Evolutionary conservation across 2,113 vertebrate species (phyloP), one percentile per base, ranked within the genome.

Genomic region (Pelobates fuscus): DNA sequence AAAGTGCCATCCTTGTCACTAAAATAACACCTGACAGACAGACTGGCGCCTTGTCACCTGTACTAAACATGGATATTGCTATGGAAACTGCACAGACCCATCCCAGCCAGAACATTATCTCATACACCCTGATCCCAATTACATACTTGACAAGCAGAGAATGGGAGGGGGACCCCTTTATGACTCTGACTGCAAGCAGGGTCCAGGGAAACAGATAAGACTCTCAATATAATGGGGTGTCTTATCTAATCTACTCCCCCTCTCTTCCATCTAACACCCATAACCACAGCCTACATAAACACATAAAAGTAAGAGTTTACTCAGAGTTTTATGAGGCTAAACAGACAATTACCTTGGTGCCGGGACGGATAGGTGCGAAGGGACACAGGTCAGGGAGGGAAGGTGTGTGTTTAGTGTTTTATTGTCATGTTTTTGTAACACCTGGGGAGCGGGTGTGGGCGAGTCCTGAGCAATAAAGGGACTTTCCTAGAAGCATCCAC

Each of bases 1-100:
- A 67, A 76, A 54, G 72, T 76, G 72, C 63, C 72, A 76, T 67
- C 72, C 78, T 1, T 44, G 83, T 78, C 82, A 78, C 6, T 29
- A 59, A 71, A 81, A 68, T 46, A 2, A 46, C 75, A 82, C 29
- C 12, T 64, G 21, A 67, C 82, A 89, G 91, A 90, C 91, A 79
- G 2, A 2, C 79, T 7, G 91, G 90, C 91, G 89, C 91, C 91
- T 81, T 77, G 71, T 67, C 82, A 78, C 81, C 86, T 79, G 83
- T 84, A 84, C 82, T 82, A 79, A 57, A 85, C 79, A 69, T 73
- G 77, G 44, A 64, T 1, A 55, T 82, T 80, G 78, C 84, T 80
- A 77, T 81, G 62, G 79, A 54, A 68, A 71, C 67, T 3, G 61
- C 63, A 57, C 57, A 26, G 46, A 64, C 80, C 86, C 81, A 80